Evolutionary conservation across 2,797 vertebrate species (phyloP), one percentile per base, ranked within the genome.

Genomic region (Tragopan temminckii): DNA sequence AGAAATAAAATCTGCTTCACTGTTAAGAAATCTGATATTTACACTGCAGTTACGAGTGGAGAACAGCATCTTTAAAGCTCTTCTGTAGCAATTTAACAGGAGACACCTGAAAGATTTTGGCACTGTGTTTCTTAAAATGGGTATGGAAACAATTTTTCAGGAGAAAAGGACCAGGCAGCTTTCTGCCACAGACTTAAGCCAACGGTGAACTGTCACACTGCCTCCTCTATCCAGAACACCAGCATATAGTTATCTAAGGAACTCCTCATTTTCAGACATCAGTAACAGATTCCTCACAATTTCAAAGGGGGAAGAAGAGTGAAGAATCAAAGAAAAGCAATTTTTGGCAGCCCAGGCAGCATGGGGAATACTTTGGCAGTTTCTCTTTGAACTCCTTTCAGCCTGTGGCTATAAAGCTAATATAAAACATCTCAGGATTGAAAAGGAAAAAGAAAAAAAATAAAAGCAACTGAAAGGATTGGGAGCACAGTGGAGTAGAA

Each of bases 341-440:
- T 78, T 96, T 95, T 97, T 97, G 90, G 91, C 97, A 91, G 88
- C 33, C 72, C 68, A 69, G 75, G 42, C 72, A 92, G 94, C 79
- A 13, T 29, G 38, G 94, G 89, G 85, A 96, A 94, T 97, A 97
- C 92, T 68, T 80, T 95, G 97, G 97, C 97, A 97, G 95, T 96
- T 90, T 97, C 97, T 94, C 91, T 94, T 96, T 93, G 89, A 95
- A 95, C 85, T 95, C 94, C 50, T 90, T 76, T 95, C 95, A 93
- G 97, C 98, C 97, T 98, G 97, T 97, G 97, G 97, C 98, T 97
- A 90, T 97, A 97, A 96, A 97, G 97, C 96, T 98, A 98, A 98
- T 98, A 97, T 95, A 97, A 98, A 99, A 97, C 97, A 98, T 98
- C 98, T 98, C 97, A 95, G 82, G 97, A 94, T 76, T 92, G 94